phyloP scores from a whole-genome alignment of 2,113 vertebrate genomes.

The Pteropus alecto region DNA sequence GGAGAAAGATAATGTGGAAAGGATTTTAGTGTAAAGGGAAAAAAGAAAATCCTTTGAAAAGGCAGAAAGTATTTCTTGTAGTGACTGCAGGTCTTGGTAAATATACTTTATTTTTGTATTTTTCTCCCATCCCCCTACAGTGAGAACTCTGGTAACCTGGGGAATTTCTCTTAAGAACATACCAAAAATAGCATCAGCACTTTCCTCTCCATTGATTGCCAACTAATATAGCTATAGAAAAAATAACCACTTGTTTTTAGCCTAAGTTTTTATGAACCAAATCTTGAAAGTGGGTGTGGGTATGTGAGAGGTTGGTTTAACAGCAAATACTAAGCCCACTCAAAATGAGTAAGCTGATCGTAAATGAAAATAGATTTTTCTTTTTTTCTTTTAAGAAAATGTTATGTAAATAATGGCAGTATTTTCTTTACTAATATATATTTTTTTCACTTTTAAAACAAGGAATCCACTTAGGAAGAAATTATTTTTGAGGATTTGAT shows the following conservation, averaged over 20 bases:
- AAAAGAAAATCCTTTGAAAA: background rate
- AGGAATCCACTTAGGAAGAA: background rate
- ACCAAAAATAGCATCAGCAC: constrained; percentile 26
- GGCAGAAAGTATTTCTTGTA: background rate
- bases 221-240: constrained; percentile 13
- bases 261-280: background rate
- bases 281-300: background rate
- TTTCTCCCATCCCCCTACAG: background rate
- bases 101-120: background rate
- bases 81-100: background rate
- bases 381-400: constrained; percentile 17
- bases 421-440: background rate
- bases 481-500: background rate
- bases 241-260: background rate
- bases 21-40: background rate
- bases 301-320: background rate
- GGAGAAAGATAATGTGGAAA: constrained; percentile 17
- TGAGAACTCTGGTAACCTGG: background rate
- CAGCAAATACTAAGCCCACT: background rate
- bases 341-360: background rate
- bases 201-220: background rate
- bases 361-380: constrained; percentile 18
- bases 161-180: constrained; percentile 19
- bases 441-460: background rate
- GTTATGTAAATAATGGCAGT: background rate